A percentile compares a stretch with the other conserved stretches of the same genome.
Evolutionary conservation across 2,113 vertebrate genomes (phyloP).

Genomic region (Baryphthengus martii): DNA sequence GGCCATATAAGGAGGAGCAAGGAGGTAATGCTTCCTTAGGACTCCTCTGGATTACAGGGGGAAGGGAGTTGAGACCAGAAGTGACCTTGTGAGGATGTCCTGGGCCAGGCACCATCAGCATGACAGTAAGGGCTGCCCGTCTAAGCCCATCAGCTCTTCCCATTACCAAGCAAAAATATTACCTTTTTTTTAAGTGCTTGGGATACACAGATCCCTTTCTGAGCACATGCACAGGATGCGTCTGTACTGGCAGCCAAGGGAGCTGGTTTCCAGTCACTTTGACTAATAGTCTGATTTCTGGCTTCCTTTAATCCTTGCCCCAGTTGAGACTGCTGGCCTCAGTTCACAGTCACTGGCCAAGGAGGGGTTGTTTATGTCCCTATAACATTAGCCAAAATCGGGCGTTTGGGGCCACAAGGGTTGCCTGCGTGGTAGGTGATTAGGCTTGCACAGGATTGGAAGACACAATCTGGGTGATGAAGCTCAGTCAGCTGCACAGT

Average conservation of each 20-base stretch:
- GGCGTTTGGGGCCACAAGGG: no score
- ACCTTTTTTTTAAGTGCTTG: neutral
- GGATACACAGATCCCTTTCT: neutral
- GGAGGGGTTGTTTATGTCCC: neutral
- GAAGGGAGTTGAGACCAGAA: neutral
- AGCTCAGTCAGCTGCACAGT: neutral
- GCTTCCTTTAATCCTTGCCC: neutral
- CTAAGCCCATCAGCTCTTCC: neutral
- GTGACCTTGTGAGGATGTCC: neutral
- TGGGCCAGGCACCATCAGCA: neutral
- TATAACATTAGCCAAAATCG: neutral
- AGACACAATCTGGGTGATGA: neutral
- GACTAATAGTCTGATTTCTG: neutral
- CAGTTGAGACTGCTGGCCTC: neutral
- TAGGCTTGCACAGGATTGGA: neutral
- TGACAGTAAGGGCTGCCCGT: neutral
- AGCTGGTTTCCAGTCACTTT: neutral
- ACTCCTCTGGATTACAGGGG: neutral
- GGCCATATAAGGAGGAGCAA: neutral
- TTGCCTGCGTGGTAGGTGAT: neutral
- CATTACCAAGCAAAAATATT: neutral
- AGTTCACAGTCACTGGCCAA: neutral
- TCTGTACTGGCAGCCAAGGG: neutral
- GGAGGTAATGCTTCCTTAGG: accelerated
- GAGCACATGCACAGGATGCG: neutral